Evolutionary conservation across 2,888 invertebrate genomes (phyloP).

Genomic region (Disparrhopalites patrizii): DNA sequence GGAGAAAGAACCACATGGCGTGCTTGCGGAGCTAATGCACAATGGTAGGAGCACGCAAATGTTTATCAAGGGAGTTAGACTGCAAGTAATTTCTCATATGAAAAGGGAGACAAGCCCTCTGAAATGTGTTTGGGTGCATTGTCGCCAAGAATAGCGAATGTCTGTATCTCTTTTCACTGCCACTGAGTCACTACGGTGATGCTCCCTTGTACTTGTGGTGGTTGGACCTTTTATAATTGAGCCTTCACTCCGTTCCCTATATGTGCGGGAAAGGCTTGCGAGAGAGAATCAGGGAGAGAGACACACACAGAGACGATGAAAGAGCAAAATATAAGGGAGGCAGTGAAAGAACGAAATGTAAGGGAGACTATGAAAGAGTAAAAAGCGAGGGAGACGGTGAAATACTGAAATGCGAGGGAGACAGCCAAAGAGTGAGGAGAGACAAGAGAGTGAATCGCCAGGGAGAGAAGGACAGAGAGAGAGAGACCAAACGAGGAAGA

Average conservation of each 20-base stretch:
- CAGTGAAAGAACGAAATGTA: too few relatives aligned
- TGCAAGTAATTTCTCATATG: constrained; percentile 10
- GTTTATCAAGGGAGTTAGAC: constrained; percentile 4
- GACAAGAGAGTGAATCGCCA: too few relatives aligned
- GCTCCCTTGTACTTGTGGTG: not conserved
- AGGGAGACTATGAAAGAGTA: too few relatives aligned
- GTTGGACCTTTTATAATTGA: constrained; percentile 7
- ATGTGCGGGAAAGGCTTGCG: not conserved
- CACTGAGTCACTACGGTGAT: not conserved
- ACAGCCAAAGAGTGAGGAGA: not conserved
- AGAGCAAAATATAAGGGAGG: not conserved
- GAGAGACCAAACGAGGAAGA: not conserved
- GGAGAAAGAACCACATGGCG: too few relatives aligned
- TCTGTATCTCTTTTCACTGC: not conserved
- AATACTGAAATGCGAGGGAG: not conserved
- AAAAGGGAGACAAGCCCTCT: not conserved
- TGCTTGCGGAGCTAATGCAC: too few relatives aligned
- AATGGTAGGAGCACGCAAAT: not conserved
- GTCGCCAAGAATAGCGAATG: not conserved
- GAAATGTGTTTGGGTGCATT: not conserved
- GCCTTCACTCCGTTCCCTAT: not conserved
- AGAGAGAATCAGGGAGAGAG: not conserved
- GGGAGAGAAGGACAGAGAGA: not conserved
- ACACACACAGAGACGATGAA: not conserved
- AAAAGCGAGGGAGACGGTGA: not conserved